A percentile compares a stretch with the other conserved stretches of the same genome.
Conservation (phyloP, 2,797 vertebrate species). For the Megalops cyprinoides region DNA sequence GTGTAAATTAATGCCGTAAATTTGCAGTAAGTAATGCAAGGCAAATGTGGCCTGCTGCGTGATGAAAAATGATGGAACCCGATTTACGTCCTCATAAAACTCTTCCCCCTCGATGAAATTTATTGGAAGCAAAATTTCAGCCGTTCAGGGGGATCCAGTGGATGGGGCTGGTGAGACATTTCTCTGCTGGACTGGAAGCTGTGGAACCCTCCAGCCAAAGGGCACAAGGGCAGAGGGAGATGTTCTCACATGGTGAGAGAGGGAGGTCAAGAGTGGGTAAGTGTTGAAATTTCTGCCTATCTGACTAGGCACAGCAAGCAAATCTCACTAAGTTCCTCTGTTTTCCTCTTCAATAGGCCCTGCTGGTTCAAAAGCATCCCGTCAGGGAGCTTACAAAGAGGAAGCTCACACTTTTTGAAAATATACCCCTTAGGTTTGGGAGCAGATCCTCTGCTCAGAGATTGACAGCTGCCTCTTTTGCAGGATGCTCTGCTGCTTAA, state of each 20-base stretch:
- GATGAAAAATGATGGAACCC: conserved; percentile 18
- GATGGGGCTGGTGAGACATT: not conserved
- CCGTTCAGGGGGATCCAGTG: not conserved
- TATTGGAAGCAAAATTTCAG: conserved; percentile 24
- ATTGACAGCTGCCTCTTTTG: not conserved
- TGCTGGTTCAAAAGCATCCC: not conserved
- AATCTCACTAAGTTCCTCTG: conserved; percentile 23
- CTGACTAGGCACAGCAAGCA: conserved; percentile 8
- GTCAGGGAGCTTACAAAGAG: not conserved
- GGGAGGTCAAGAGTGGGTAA: not conserved
- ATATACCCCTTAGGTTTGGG: not conserved
- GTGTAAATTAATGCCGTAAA: conserved; percentile 38
- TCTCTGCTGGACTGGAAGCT: not conserved
- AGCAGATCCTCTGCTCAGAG: not conserved
- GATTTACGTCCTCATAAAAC: conserved; percentile 40
- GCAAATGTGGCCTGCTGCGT: conserved; percentile 15
- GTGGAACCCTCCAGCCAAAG: no score
- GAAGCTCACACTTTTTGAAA: no score
- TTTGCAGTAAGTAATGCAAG: conserved; percentile 22
- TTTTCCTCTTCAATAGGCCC: not conserved
- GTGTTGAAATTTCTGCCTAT: not conserved
- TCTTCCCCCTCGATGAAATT: conserved; percentile 23
- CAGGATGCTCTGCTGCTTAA: not conserved
- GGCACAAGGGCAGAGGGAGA: no score
- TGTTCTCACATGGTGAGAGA: not conserved